A percentile compares a stretch with the other conserved stretches of the same genome.
Conservation (phyloP, 2,797 vertebrate species). For the Macropus fuliginosus region DNA sequence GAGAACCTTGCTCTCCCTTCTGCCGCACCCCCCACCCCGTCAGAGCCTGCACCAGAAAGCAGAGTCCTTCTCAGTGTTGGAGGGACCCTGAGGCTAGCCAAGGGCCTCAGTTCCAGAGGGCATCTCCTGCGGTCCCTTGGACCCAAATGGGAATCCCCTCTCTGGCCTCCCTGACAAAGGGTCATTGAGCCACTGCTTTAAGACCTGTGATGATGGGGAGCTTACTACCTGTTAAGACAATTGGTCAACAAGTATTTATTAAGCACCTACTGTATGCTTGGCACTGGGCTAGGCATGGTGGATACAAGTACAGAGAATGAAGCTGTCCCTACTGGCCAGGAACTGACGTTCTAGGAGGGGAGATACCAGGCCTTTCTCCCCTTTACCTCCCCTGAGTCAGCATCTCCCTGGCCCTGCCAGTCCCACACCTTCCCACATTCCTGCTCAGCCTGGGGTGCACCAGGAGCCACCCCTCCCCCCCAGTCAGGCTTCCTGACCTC, state of each 20-base stretch:
- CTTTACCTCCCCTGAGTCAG: neutral
- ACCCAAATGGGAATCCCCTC: neutral
- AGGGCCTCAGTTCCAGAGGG: too few species aligned
- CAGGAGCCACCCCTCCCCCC: neutral
- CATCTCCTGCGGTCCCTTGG: neutral
- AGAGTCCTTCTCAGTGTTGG: neutral
- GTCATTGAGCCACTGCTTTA: neutral
- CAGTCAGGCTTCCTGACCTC: neutral
- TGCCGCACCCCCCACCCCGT: neutral
- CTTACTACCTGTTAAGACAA: neutral
- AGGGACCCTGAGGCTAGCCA: too few species aligned
- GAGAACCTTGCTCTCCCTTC: constrained; percentile 28
- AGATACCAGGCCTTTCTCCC: neutral
- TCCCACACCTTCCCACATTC: neutral
- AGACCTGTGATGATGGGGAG: neutral
- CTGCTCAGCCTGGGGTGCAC: neutral
- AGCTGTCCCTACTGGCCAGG: neutral
- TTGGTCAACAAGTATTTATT: too few species aligned
- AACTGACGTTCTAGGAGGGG: neutral
- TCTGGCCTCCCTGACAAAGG: neutral
- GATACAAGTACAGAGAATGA: too few species aligned
- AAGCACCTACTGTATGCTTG: too few species aligned
- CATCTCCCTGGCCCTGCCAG: neutral
- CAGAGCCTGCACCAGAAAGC: neutral
- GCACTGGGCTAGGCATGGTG: too few species aligned